A percentile compares a stretch with the other conserved stretches of the same genome.
Conservation (phyloP, 2,113 vertebrate species). For the Neofelis nebulosa region DNA sequence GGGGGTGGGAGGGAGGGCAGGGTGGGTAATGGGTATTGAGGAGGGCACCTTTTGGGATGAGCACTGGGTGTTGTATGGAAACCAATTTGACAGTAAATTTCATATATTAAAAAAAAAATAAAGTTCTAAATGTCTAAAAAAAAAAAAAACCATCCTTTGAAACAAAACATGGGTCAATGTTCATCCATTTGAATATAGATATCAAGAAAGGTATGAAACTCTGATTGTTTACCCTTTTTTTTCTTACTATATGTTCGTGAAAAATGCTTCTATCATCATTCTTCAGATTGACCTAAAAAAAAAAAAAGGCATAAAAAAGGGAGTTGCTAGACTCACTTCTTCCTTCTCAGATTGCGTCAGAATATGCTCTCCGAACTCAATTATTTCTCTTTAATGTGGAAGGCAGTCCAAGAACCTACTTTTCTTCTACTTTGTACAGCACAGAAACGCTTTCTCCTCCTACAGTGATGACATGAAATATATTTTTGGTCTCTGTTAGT, state of each 20-base stretch:
- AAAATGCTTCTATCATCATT: background rate
- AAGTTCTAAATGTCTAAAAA: no score
- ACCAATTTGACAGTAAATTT: no score
- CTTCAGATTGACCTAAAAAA: background rate
- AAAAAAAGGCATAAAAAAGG: background rate
- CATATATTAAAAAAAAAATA: no score
- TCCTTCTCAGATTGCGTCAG: background rate
- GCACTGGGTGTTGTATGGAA: no score
- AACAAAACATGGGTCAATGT: constrained; percentile 6
- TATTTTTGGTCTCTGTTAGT: constrained; percentile 58
- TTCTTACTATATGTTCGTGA: background rate
- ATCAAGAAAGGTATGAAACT: background rate
- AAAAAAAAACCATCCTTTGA: constrained; percentile 41
- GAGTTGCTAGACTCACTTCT: background rate
- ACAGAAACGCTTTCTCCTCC: constrained; percentile 21
- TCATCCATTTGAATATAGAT: background rate
- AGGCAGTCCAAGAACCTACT: background rate
- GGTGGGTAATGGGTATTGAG: no score
- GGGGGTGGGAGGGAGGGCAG: no score
- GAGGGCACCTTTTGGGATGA: no score
- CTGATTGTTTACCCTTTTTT: background rate
- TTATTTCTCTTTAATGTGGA: constrained; percentile 43
- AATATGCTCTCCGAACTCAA: background rate
- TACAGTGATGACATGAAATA: constrained; percentile 57
- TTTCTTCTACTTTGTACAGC: constrained; percentile 39